Evolutionary conservation across 1,140 invertebrate species (phyloP), one percentile per base, ranked within the genome.

Genomic region (Odontomachus brunneus): DNA sequence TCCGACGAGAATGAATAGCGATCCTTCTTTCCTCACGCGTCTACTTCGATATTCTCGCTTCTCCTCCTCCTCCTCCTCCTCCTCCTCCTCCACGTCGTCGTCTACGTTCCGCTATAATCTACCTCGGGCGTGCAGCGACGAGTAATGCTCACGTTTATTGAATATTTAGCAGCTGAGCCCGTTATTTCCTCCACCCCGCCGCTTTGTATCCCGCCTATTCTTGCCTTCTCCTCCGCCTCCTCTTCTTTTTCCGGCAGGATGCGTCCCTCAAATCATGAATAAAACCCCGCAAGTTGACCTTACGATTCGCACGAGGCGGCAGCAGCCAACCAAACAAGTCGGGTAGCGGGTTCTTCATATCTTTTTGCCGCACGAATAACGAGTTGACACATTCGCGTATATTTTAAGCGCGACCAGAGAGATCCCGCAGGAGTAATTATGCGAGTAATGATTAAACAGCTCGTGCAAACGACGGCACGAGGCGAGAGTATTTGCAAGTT

Each of bases 71-170:
- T 33, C 29, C 44, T 51, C 24, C 63, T 65, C 72, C 65, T 71
- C 55, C 38, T 60, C 29, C 63, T 83, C 49, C 24, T 81, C 48
- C 73, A 63, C 73, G 14, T 44, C 26, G 26, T 71, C 55, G 49
- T 65, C 29, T 29, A n/a, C 19, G 26, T n/a, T 29, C 19, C 49
- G 22, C 75, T 57, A 75, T 71, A 62, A 87, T 86, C 82, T 75
- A 84, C 86, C 75, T 74, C 75, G 75, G 72, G 69, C 91, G 92
- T 91, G 92, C 88, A 88, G 85, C 81, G 75, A 71, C 75, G 91
- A 92, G 92, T 92, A 92, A 92, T 91, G 89, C 85, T 67, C 82
- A 82, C 89, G 89, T 92, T 92, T 92, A 93, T 92, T 93, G 91
- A 93, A 93, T 92, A 93, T 92, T 93, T 92, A 92, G 87, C 90